Evolutionary conservation across 1,140 invertebrate genomes (phyloP).

Genomic region (Campoletis sonorensis): DNA sequence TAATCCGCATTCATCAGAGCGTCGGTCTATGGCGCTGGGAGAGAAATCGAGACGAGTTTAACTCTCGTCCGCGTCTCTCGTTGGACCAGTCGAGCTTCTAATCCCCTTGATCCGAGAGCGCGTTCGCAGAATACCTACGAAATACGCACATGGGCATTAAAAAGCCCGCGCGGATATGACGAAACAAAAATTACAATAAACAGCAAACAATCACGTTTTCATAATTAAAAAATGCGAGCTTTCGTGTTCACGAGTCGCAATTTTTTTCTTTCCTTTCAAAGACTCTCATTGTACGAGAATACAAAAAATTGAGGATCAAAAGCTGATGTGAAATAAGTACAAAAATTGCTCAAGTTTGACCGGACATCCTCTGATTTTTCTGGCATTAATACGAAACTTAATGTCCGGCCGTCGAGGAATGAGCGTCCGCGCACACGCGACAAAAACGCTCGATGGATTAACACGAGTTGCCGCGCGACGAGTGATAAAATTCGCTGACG

Average conservation of each 20-base stretch:
- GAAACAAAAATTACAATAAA: neutral
- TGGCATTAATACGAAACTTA: too few species aligned
- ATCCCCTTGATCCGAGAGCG: slow-evolving; percentile 62
- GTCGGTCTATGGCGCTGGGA: slow-evolving; percentile 54
- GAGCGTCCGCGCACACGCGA: too few species aligned
- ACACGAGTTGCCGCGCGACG: neutral
- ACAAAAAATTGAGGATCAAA: too few species aligned
- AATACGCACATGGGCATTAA: slow-evolving; percentile 35
- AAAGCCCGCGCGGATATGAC: neutral
- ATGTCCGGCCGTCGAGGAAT: too few species aligned
- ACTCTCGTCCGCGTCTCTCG: slow-evolving; percentile 34
- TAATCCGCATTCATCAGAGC: slow-evolving; percentile 66
- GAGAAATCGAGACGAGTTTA: slow-evolving; percentile 49
- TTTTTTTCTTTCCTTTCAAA: too few species aligned
- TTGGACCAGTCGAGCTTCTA: slow-evolving; percentile 60
- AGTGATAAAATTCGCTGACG: slow-evolving; percentile 35
- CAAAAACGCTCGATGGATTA: slow-evolving; percentile 50
- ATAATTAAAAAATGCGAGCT: slow-evolving; percentile 59
- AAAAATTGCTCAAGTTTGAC: too few species aligned
- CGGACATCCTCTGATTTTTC: too few species aligned
- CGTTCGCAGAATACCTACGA: slow-evolving; percentile 53
- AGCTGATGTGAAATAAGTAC: too few species aligned
- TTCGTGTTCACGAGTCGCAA: too few species aligned
- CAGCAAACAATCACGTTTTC: slow-evolving; percentile 43
- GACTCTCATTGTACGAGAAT: too few species aligned